Conservation (phyloP, 2,113 vertebrate genomes). For the Phyllostomus hastatus region DNA sequence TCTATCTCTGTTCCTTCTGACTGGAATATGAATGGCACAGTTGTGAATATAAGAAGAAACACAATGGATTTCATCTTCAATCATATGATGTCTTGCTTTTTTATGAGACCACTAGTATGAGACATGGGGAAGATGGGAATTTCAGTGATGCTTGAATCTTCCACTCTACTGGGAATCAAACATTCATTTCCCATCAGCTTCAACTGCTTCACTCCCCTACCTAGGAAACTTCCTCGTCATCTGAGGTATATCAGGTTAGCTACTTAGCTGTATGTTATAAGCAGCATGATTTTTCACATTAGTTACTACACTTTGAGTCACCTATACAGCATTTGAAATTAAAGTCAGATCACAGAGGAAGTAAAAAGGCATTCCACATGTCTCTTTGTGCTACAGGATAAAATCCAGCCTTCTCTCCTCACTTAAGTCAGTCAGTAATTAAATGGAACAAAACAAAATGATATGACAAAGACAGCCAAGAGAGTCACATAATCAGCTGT, state of each 20-base stretch:
- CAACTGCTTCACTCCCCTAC: background rate
- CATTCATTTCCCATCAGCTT: background rate
- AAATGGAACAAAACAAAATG: background rate
- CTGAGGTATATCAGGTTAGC: background rate
- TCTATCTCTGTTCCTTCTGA: background rate
- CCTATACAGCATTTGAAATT: slow-evolving; percentile 59
- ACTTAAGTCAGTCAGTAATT: background rate
- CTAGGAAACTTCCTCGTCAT: slow-evolving; percentile 13
- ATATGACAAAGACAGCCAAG: background rate
- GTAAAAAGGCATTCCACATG: slow-evolving; percentile 63
- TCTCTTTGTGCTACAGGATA: slow-evolving; percentile 6
- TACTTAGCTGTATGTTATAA: background rate
- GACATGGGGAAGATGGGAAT: background rate
- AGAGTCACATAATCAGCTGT: background rate
- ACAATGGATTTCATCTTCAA: background rate
- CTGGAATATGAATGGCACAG: background rate
- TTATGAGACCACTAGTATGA: background rate
- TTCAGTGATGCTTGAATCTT: background rate
- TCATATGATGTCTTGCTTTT: background rate
- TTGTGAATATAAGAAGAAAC: background rate
- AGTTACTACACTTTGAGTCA: slow-evolving; percentile 68
- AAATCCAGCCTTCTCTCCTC: slow-evolving; percentile 10
- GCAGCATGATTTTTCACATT: background rate
- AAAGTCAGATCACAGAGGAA: slow-evolving; percentile 70
- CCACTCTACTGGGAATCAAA: background rate